phyloP scores from a whole-genome alignment of 1,140 invertebrate genomes.

The Hestina assimilis region DNA sequence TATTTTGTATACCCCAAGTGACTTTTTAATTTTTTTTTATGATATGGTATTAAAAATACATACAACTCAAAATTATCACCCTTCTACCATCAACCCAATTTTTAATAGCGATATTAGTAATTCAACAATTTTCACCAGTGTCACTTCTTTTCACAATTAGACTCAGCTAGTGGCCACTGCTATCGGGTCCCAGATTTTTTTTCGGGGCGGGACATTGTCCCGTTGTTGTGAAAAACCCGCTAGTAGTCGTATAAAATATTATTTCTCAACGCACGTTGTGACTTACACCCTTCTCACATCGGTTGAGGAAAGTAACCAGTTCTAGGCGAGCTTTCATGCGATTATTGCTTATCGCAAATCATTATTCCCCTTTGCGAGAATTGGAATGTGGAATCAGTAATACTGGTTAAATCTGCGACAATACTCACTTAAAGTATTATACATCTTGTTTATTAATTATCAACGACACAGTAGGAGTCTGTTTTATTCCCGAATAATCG shows the following conservation, averaged over 20 bases:
- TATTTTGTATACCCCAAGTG: too few relatives aligned
- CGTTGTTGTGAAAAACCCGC: too few relatives aligned
- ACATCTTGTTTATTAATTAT: neutral
- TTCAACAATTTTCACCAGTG: too few relatives aligned
- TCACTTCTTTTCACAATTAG: too few relatives aligned
- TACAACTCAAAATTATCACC: too few relatives aligned
- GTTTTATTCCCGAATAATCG: neutral
- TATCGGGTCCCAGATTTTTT: too few relatives aligned
- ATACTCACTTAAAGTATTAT: neutral
- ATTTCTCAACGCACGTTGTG: constrained; percentile 25
- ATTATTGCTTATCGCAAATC: constrained; percentile 29
- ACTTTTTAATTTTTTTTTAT: too few relatives aligned
- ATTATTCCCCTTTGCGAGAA: constrained; percentile 26
- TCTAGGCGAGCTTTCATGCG: constrained; percentile 25
- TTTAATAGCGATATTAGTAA: too few relatives aligned
- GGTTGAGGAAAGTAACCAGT: constrained; percentile 26
- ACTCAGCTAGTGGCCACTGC: neutral
- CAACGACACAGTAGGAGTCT: neutral
- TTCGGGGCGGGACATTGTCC: too few relatives aligned
- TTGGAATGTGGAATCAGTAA: constrained; percentile 27
- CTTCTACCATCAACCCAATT: too few relatives aligned
- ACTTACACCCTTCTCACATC: constrained; percentile 20
- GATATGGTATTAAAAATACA: too few relatives aligned
- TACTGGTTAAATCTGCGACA: constrained; percentile 13
- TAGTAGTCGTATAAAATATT: constrained; percentile 26